These are phyloP conservation scores for Gephyroberyx darwinii DNA, from an alignment of 2,797 vertebrate genomes.

Conservation along the genomic window DNA sequence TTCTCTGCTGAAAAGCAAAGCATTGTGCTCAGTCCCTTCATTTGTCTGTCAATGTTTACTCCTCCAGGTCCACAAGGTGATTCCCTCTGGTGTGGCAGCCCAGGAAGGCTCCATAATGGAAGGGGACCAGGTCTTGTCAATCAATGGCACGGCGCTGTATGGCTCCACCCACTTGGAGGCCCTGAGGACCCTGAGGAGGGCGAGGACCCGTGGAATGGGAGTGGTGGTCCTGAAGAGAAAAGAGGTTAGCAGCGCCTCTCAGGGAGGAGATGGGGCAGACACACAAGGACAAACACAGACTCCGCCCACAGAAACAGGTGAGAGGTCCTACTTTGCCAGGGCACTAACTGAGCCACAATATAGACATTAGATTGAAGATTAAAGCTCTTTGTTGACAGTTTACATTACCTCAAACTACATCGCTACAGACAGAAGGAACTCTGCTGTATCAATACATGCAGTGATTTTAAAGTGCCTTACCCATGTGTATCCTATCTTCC, in stretches of 20 bases:
- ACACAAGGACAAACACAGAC: slow-evolving; percentile 32
- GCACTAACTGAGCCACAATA: not conserved
- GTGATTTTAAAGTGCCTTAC: not conserved
- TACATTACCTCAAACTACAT: too few relatives aligned
- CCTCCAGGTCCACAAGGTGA: slow-evolving; percentile 82
- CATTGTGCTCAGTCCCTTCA: slow-evolving; percentile 1
- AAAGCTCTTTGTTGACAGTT: not conserved
- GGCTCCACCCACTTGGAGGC: slow-evolving; percentile 79
- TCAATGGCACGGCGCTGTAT: slow-evolving; percentile 80
- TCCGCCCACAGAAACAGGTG: slow-evolving; percentile 60
- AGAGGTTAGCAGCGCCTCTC: slow-evolving; percentile 10
- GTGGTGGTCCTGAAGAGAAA: slow-evolving; percentile 82
- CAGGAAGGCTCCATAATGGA: slow-evolving; percentile 81
- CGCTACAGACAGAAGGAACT: too few relatives aligned
- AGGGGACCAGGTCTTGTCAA: slow-evolving; percentile 83
- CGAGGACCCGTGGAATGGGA: slow-evolving; percentile 73
- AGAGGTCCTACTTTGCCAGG: slow-evolving; percentile 15
- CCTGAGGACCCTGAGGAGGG: slow-evolving; percentile 73
- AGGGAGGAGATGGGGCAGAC: slow-evolving; percentile 22
- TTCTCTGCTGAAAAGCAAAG: not conserved
- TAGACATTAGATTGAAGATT: too few relatives aligned
- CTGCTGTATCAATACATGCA: not conserved
- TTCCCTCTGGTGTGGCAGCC: slow-evolving; percentile 79
- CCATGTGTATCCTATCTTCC: slow-evolving; percentile 17
- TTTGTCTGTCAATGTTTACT: slow-evolving; percentile 12